Conservation (phyloP, 1,140 invertebrate species). For the Dolichoris vasculosae region DNA sequence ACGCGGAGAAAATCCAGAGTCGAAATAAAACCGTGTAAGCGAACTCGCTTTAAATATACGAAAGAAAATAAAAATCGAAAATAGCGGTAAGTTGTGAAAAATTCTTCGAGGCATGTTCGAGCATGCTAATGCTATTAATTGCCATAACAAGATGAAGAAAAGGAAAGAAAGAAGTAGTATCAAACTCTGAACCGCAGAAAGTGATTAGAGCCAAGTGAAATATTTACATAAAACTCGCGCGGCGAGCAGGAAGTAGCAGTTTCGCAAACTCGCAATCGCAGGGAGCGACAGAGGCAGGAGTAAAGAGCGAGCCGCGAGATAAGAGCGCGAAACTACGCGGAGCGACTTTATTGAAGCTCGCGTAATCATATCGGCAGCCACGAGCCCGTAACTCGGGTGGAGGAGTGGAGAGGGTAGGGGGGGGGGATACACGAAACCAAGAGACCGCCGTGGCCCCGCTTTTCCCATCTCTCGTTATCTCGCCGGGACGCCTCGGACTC, state of each 20-base stretch:
- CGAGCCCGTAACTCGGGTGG: constrained; percentile 23
- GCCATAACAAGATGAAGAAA: neutral
- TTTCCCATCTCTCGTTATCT: neutral
- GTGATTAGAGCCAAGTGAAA: neutral
- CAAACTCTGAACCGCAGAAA: neutral
- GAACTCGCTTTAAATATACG: too few relatives aligned
- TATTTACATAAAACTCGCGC: constrained; percentile 2
- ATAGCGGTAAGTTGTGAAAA: too few relatives aligned
- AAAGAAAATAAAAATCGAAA: too few relatives aligned
- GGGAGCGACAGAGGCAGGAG: neutral
- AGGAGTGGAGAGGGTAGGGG: too few relatives aligned
- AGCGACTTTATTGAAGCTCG: constrained; percentile 2
- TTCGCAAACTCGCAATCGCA: neutral
- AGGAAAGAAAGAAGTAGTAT: neutral
- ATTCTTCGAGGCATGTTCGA: neutral
- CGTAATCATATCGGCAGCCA: constrained; percentile 4
- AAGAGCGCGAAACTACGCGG: neutral
- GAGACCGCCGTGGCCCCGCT: neutral
- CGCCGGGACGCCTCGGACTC: neutral
- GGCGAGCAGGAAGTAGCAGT: constrained; percentile 2
- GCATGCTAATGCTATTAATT: neutral
- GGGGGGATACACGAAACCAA: neutral
- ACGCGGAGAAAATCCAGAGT: too few relatives aligned
- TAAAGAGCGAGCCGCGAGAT: neutral
- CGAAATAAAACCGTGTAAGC: too few relatives aligned